Base-by-base conservation (phyloP, 2,888 invertebrate genomes). In the Apamea anceps region DNA sequence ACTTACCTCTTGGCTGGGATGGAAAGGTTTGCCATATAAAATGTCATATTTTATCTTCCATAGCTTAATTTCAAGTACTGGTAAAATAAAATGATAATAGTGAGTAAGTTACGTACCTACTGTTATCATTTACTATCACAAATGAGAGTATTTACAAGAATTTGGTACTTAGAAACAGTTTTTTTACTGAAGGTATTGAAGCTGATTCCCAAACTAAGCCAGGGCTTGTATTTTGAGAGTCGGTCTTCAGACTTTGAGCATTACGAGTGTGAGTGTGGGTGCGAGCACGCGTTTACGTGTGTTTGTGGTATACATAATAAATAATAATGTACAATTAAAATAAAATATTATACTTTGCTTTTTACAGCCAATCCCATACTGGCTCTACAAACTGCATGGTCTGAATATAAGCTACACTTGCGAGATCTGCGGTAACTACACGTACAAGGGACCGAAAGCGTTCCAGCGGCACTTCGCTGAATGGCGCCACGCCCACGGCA, bases 391-490 rank as follows among this genome's bases (percentile, higher is more conserved):
- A 95, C 97, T 99, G 12, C 99, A 99, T 93, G 99, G 99, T 0
- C 97, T 99, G 18, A 99, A 99, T 95, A 99, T 99, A 85, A 99
- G 99, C 93, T 99, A 99, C 95, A 99, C 99, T 81, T 99, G 99
- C 94, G 99, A 99, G 95, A 99, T 99, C 87, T 99, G 99, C 94
- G 99, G 99, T 45, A 99, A 99, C 96, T 99, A 98, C 92, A 99
- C 99, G 0, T 99, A 99, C 96, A 99, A 98, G 93, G 99, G 99
- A 0, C 99, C 99, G 0, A 99, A 99, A 95, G 99, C 99, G 37
- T 99, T 99, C 96, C 99, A 99, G 95, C 97, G 99, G 72, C 99
- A 99, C 96, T 99, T 99, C 97, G 99, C 99, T 0, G 98, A 98
- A 93, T 98, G 98, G 98, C 96, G 98, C 45, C 98, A 98, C 91